Conservation (phyloP, 2,888 invertebrate genomes). For the Nysson spinosus region DNA sequence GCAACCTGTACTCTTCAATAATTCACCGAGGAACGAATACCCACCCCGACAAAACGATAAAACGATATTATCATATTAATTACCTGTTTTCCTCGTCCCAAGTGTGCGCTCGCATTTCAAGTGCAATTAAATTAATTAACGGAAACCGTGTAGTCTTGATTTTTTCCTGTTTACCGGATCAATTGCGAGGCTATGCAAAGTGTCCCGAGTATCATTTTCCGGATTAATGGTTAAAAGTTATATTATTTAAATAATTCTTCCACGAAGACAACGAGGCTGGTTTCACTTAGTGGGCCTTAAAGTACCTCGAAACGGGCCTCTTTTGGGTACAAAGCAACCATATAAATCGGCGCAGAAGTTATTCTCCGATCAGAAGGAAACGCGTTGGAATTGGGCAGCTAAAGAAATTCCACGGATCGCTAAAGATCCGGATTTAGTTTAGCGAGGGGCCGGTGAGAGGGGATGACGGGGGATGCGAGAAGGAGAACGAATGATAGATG, state of each 20-base stretch:
- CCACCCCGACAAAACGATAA: slow-evolving; percentile 17
- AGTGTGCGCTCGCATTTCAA: slow-evolving; percentile 19
- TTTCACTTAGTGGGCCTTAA: too few species aligned
- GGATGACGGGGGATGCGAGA: slow-evolving; percentile 11
- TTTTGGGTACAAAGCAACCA: too few species aligned
- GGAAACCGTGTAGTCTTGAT: neutral
- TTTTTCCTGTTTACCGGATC: slow-evolving; percentile 17
- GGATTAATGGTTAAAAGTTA: too few species aligned
- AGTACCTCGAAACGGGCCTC: too few species aligned
- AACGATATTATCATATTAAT: slow-evolving; percentile 34
- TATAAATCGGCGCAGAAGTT: too few species aligned
- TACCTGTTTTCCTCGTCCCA: slow-evolving; percentile 7
- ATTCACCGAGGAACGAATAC: neutral
- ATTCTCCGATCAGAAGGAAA: slow-evolving; percentile 21
- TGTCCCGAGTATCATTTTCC: too few species aligned
- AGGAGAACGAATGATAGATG: slow-evolving; percentile 18
- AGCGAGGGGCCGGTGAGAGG: too few species aligned
- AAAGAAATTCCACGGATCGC: slow-evolving; percentile 39
- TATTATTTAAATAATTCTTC: too few species aligned
- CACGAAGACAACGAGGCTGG: slow-evolving; percentile 3
- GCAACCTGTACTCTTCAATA: too few species aligned
- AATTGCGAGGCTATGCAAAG: neutral
- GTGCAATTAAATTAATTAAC: slow-evolving; percentile 45
- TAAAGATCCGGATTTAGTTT: slow-evolving; percentile 55
- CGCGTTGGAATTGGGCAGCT: slow-evolving; percentile 35